Evolutionary conservation across 2,113 vertebrate species (phyloP).

Genomic region (Paradisaea rubra): DNA sequence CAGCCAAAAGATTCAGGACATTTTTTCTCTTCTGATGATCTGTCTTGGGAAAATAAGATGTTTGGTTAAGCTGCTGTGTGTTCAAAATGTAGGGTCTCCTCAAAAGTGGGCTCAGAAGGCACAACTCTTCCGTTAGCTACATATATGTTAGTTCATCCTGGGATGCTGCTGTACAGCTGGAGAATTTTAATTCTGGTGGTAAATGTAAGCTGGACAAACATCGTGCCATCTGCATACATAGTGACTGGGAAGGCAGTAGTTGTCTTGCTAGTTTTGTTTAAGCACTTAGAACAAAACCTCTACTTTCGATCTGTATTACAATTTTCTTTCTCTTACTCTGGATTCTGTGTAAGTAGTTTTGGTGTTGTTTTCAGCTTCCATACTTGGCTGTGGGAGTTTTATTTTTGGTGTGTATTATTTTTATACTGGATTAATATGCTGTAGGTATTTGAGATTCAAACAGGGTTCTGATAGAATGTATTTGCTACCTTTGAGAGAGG

Average conservation of each 20-base stretch:
- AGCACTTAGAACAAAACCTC: not conserved
- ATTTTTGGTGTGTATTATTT: not conserved
- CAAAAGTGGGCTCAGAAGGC: not conserved
- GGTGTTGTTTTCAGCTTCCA: not conserved
- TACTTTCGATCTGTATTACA: not conserved
- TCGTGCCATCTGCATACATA: not conserved
- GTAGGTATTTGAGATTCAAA: not conserved
- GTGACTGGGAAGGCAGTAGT: not conserved
- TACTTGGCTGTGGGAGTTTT: not conserved
- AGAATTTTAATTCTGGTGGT: not conserved
- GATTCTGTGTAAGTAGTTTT: not conserved
- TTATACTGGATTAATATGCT: not conserved
- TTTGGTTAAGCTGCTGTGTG: not conserved
- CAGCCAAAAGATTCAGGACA: not conserved
- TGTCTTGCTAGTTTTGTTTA: not conserved
- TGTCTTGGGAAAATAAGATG: not conserved
- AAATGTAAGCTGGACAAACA: not conserved
- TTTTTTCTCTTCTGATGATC: not conserved
- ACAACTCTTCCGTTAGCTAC: not conserved
- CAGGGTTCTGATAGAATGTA: not conserved
- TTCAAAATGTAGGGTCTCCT: not conserved
- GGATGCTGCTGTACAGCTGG: not conserved
- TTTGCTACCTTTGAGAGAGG: not conserved
- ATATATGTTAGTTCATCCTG: not conserved
- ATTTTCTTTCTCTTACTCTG: not conserved